Base-by-base conservation (phyloP, 1,140 invertebrate genomes). In the Holotrichia oblita region DNA sequence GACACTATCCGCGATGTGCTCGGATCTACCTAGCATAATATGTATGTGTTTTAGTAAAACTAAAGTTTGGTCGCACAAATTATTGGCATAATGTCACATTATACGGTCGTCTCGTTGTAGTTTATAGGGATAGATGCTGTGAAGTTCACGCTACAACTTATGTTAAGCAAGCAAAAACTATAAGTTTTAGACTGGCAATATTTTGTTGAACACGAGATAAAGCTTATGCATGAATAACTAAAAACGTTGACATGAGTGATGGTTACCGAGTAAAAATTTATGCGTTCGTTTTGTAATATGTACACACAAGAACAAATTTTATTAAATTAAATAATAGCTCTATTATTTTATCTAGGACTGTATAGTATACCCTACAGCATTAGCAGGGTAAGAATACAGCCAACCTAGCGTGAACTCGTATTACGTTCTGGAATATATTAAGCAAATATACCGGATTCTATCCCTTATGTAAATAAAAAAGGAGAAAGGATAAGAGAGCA, bases 11-110 rank as follows among this genome's bases (percentile, higher is more conserved):
- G 48, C n/a, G 48, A 55, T 17, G 14, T 2, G 6, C 48, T 17
- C 12, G 14, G 6, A 17, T 48, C 10, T 48, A 48, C 10, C 48
- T 17, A 14, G 48, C 12, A 55, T 17, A 6, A n/a, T 55, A 55
- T 55, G 22, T 14, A 14, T 9, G 61, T 22, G 27, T 22, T 22
- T 17, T 61, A 61, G n/a, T 69, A 69, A 14, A 34, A 9, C 22
- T 34, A 14, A 34, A 69, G 61, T 69, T 69, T 69, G 20, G 2
- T 14, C 48, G 17, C 12, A 6, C 20, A 22, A 69, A 22, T 69
- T 69, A 69, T 69, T 69, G 61, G 61, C 61, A 27, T 69, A 9
- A 69, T 69, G 61, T 69, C 22, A 22, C 22, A 34, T 69, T 69
- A 69, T 55, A 55, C 48, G 6, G 48, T n/a, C 48, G 48, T 17